Evolutionary conservation across 64 coral and sea anemone species (phyloP), one percentile per base, ranked within the genome.

Genomic region (Dendrophyllia cribrosa): DNA sequence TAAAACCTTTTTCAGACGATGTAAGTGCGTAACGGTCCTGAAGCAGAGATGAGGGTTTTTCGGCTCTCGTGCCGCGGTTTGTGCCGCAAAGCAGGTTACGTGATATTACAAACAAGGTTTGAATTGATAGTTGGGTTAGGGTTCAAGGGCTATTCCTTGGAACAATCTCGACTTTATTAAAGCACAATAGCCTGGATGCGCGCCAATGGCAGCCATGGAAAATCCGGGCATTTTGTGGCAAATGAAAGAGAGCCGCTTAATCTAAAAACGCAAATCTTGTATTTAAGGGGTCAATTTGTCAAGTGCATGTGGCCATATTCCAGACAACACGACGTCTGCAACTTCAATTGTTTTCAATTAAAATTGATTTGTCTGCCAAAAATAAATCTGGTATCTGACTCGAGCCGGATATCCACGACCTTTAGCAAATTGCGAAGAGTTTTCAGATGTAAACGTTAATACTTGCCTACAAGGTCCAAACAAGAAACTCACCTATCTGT

Each of bases 131-230:
- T 9, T 75, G 45, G 80, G 80, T 84, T 49, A 67, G 21, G 59
- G 80, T 84, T 84, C 80, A 84, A 84, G 80, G 47, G 59, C 60
- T 84, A 49, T 84, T 84, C 67, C 62, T 51, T 0, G 44, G 80
- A 84, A 84, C 80, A 84, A 84, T 84, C 80, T 84, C 43, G 80
- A 84, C 80, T 84, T 66, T 66, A 84, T 67, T 84, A 48, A 43
- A 56, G 53, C 17, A 49, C 61, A 50, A 67, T 46, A 11, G 60
- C 13, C 62, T 84, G 80, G 80, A 84, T 50, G 20, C 19, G 8
- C 26, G 80, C 80, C 80, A 84, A 17, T 51, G 0, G 45, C 63
- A 7, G 10, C 6, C 15, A n/a, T 64, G 2, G 34, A 34, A 34
- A 34, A 34, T 34, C 34, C 34, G 34, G 34, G 34, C 34, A 34